These are phyloP conservation scores for Polietes domitor DNA, from an alignment of 2,888 invertebrate species.

Conservation along the genomic window DNA sequence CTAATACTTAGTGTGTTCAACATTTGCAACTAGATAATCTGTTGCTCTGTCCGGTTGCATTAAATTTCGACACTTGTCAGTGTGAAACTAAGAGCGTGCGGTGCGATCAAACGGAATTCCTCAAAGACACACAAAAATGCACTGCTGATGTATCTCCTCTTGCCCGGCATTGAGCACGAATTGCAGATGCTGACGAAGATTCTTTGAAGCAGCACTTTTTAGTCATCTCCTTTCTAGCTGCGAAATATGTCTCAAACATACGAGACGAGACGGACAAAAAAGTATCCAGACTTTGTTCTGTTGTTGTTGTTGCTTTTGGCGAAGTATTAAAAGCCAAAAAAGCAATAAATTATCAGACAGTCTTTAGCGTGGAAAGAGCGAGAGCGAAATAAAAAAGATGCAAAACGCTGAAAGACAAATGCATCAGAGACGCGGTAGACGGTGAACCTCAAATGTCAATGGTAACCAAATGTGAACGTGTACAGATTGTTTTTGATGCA, in stretches of 20 bases:
- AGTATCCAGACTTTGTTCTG: slow-evolving; percentile 31
- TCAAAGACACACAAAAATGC: slow-evolving; percentile 57
- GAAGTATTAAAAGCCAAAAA: slow-evolving; percentile 35
- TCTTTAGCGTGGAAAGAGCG: slow-evolving; percentile 15
- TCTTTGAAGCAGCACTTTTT: slow-evolving; percentile 3
- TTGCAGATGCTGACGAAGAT: neutral
- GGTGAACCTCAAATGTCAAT: slow-evolving; percentile 42
- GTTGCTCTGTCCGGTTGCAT: slow-evolving; percentile 66
- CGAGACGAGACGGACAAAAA: neutral
- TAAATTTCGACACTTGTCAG: slow-evolving; percentile 67
- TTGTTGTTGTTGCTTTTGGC: neutral
- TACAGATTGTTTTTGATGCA: slow-evolving; percentile 2
- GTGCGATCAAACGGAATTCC: slow-evolving; percentile 64
- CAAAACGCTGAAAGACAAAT: slow-evolving; percentile 19
- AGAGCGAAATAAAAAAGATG: slow-evolving; percentile 25
- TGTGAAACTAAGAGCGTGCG: slow-evolving; percentile 54
- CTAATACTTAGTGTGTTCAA: slow-evolving; percentile 32
- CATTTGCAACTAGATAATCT: slow-evolving; percentile 61
- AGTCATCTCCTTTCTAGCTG: neutral
- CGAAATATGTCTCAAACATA: slow-evolving; percentile 46
- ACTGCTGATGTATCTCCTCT: slow-evolving; percentile 39
- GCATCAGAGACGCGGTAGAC: neutral
- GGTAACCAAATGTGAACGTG: slow-evolving; percentile 31
- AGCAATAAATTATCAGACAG: slow-evolving; percentile 53
- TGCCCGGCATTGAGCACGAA: neutral